Conservation (phyloP, 2,888 invertebrate genomes). For the Anthophora plumipes region DNA sequence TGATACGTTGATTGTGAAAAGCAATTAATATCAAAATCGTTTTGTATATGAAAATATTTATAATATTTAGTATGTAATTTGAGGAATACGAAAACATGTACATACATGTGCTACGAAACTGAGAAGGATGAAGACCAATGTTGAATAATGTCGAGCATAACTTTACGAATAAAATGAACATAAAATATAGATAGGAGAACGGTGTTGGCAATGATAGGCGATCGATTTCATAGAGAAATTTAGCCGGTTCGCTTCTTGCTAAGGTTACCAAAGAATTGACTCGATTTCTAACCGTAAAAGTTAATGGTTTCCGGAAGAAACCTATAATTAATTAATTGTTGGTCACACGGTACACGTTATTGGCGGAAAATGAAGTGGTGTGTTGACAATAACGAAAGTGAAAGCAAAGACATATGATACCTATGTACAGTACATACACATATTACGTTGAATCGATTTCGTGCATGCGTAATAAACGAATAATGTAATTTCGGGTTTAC, state of each 20-base stretch:
- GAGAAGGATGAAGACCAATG: too few species aligned
- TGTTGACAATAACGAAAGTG: background rate
- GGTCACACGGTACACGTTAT: background rate
- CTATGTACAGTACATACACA: too few species aligned
- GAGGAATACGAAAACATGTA: too few species aligned
- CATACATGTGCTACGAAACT: too few species aligned
- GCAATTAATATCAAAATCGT: too few species aligned
- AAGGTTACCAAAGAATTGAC: background rate
- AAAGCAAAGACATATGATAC: background rate
- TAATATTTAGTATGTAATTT: too few species aligned
- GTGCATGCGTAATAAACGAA: background rate
- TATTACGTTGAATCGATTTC: constrained; percentile 27
- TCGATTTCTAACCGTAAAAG: background rate
- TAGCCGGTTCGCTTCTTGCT: background rate
- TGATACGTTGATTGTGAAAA: too few species aligned
- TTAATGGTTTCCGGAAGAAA: background rate
- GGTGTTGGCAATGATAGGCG: background rate
- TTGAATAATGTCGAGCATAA: background rate
- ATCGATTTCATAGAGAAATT: constrained; percentile 23
- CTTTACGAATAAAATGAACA: background rate
- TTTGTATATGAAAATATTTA: too few species aligned
- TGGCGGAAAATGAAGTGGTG: too few species aligned
- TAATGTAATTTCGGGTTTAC: background rate
- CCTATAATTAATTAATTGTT: background rate
- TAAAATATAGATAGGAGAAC: background rate